phyloP scores from a whole-genome alignment of 2,113 vertebrate genomes.

The Sylvia atricapilla region DNA sequence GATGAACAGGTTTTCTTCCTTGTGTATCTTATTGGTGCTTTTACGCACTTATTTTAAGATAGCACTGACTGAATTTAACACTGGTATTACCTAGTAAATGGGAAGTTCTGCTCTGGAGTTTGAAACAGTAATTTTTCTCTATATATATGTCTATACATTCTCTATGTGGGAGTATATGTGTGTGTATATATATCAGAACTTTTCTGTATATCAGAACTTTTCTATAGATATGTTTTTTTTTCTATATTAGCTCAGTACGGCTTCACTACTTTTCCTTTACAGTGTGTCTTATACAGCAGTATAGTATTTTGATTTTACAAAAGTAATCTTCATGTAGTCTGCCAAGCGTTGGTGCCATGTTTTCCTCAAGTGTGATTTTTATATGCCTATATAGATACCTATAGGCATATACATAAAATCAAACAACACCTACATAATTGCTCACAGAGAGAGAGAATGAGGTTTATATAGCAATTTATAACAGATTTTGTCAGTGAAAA shows the following conservation, averaged over 20 bases:
- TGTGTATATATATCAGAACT: background rate
- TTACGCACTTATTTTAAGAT: background rate
- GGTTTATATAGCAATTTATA: background rate
- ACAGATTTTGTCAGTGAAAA: background rate
- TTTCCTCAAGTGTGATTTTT: background rate
- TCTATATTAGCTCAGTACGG: background rate
- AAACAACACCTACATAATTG: background rate
- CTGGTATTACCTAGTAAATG: background rate
- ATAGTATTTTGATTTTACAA: background rate
- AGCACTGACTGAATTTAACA: background rate
- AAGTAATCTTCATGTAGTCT: background rate
- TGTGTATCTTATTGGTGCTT: background rate
- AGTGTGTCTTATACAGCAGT: background rate
- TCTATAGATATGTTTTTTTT: background rate
- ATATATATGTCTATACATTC: accelerated
- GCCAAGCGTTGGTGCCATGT: background rate
- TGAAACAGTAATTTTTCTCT: background rate
- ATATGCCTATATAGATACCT: background rate
- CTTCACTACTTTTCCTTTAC: background rate
- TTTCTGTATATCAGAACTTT: background rate
- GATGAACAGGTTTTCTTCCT: background rate
- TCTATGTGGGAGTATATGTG: background rate
- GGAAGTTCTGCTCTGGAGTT: background rate
- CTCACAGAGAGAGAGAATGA: background rate
- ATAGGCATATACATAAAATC: background rate